Conservation (phyloP, 2,888 invertebrate species). For the Erannis defoliaria region DNA sequence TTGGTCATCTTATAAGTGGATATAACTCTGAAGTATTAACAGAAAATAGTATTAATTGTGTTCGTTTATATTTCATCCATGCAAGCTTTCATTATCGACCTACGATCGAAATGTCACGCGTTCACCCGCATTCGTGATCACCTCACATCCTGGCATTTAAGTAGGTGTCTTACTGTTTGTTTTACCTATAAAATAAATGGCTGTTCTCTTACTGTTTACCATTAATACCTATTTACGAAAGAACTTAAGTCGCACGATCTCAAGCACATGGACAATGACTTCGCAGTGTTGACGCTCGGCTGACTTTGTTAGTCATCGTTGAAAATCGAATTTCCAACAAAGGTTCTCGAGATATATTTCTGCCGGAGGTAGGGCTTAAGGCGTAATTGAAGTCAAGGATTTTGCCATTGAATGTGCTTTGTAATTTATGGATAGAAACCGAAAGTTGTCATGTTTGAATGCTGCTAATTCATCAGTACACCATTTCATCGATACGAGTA, state of each 20-base stretch:
- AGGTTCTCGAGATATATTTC: constrained; percentile 40
- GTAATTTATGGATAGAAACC: constrained; percentile 40
- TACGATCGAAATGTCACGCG: constrained; percentile 49
- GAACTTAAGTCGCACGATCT: constrained; percentile 29
- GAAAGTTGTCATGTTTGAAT: constrained; percentile 37
- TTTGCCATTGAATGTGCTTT: constrained; percentile 43
- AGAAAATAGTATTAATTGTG: constrained; percentile 4
- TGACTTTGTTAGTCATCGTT: constrained; percentile 44
- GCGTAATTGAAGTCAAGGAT: constrained; percentile 47
- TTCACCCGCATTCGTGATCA: constrained; percentile 48
- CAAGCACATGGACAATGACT: constrained; percentile 45
- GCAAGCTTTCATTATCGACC: constrained; percentile 35
- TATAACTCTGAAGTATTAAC: constrained; percentile 7
- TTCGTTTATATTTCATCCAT: constrained; percentile 16
- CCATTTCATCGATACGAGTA: not conserved
- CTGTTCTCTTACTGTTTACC: constrained; percentile 11
- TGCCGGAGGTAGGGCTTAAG: constrained; percentile 37
- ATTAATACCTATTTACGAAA: constrained; percentile 14
- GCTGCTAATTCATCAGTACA: constrained; percentile 33
- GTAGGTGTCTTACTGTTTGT: constrained; percentile 33
- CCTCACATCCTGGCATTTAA: constrained; percentile 60
- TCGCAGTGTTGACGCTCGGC: constrained; percentile 41
- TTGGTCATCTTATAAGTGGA: not conserved
- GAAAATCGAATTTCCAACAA: constrained; percentile 45
- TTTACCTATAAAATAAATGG: constrained; percentile 28